These are phyloP conservation scores for Mormyrus lacerda DNA, from an alignment of 2,113 vertebrate species.

Conservation along the genomic window DNA sequence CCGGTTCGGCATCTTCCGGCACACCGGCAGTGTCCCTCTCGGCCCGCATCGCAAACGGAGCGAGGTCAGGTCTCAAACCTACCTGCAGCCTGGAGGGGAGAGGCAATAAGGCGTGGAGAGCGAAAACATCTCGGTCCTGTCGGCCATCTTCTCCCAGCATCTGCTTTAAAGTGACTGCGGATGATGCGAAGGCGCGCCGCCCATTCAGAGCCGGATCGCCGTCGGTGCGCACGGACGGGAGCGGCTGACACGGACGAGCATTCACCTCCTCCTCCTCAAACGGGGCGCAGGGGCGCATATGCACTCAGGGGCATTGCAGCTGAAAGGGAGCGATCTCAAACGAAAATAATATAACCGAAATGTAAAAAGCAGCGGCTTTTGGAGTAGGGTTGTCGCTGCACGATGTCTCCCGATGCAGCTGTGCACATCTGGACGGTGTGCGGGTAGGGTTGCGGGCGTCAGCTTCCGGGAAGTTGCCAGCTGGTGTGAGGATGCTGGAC, in stretches of 20 bases:
- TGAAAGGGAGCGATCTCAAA: background rate
- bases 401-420: background rate
- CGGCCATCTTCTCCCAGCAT: constrained; percentile 64
- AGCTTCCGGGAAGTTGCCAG: background rate
- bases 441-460: background rate
- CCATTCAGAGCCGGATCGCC: constrained; percentile 22
- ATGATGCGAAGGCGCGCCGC: constrained; percentile 21
- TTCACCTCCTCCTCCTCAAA: constrained; percentile 3
- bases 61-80: constrained; percentile 16
- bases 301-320: background rate
- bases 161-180: constrained; percentile 39
- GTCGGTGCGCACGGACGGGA: constrained; percentile 20
- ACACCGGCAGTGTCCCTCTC: background rate
- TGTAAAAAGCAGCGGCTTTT: background rate
- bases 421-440: background rate
- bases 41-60: background rate
- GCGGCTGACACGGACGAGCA: constrained; percentile 11
- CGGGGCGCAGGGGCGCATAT: background rate
- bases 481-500: background rate
- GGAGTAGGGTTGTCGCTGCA: background rate
- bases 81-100: constrained; percentile 66
- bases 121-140: constrained; percentile 66
- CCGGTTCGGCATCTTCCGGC: background rate
- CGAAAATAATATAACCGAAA: background rate
- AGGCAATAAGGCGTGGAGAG: constrained; percentile 67